Evolutionary conservation across 2,113 vertebrate species (phyloP), one percentile per base, ranked within the genome.

Genomic region (Grallaria varia): DNA sequence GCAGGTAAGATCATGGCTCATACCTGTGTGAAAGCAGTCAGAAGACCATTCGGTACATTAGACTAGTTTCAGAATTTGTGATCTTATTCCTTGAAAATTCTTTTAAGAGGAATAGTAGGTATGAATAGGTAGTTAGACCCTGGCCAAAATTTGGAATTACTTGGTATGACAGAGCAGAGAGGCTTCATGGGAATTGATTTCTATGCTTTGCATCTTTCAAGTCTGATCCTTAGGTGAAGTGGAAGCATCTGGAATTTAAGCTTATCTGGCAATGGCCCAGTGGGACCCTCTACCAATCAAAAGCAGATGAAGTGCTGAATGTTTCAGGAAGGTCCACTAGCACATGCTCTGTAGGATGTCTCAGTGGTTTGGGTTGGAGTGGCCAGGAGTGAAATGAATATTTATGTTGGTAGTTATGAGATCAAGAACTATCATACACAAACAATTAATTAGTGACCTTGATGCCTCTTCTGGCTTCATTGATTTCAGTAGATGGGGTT

Each of bases 381-480:
- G 50, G 56, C 49, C 77, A 59, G 50, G 59, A 80, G 12, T 20
- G 47, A 72, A 84, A 60, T 82, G 19, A 81, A 16, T 94, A 89
- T 93, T 94, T 92, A 73, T 56, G 12, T 92, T 69, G 40, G 16
- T 74, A 79, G 69, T 92, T 89, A 68, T 3, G 49, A 94, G 60
- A 73, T 92, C 20, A 23, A 45, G 83, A 89, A 63, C 84, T 84
- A 22, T 75, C 56, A 52, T 55, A 76, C 28, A 79, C 83, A 67
- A 94, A 84, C 63, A 85, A 86, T 93, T 94, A 92, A 90, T 82
- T 95, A 53, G 42, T 60, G 69, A 93, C 80, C 76, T 93, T 39
- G 10, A 2, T 84, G 90, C 37, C 52, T 92, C 39, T 93, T 84
- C 63, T 86, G 88, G 76, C 83, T 92, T 84, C 53, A 55, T 45